phyloP scores from a whole-genome alignment of 2,113 vertebrate species.

The Paraplagusia blochii region DNA sequence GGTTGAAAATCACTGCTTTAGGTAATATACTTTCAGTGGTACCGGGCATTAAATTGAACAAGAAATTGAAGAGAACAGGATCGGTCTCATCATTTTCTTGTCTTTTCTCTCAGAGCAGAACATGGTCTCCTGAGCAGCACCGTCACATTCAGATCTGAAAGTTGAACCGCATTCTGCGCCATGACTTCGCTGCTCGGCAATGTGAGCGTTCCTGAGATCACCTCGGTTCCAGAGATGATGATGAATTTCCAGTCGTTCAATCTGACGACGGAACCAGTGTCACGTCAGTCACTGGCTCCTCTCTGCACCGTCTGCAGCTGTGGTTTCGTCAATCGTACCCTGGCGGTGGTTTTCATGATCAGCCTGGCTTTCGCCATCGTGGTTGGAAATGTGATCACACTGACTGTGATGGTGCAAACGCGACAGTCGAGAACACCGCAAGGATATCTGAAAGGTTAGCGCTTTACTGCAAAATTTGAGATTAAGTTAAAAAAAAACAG shows the following conservation, averaged over 20 bases:
- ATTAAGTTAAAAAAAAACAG: no score
- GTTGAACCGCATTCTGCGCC: slow-evolving; percentile 33
- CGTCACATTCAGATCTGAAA: slow-evolving; percentile 3
- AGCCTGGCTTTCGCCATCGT: slow-evolving; percentile 76
- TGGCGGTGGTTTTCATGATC: slow-evolving; percentile 78
- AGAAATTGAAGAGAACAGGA: no score
- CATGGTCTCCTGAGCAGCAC: slow-evolving; percentile 48
- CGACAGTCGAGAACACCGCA: slow-evolving; percentile 78
- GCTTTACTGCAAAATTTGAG: no score
- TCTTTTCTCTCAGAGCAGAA: slow-evolving; percentile 33
- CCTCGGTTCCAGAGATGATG: slow-evolving; percentile 28
- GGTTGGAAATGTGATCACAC: slow-evolving; percentile 78
- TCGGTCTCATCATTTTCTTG: no score
- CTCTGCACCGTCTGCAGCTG: slow-evolving; percentile 75
- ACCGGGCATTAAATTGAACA: no score
- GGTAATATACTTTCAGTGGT: no score
- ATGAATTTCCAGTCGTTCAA: slow-evolving; percentile 52
- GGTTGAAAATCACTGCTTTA: no score
- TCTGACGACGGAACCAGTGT: slow-evolving; percentile 42
- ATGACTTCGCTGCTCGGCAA: slow-evolving; percentile 58
- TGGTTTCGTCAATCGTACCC: slow-evolving; percentile 65
- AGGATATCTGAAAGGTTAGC: slow-evolving; percentile 80
- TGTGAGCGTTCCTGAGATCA: slow-evolving; percentile 40
- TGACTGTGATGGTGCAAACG: slow-evolving; percentile 78
- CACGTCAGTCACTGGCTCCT: slow-evolving; percentile 50